Evolutionary conservation across 2,797 vertebrate species (phyloP), one percentile per base, ranked within the genome.

Genomic region (Falco berigora): DNA sequence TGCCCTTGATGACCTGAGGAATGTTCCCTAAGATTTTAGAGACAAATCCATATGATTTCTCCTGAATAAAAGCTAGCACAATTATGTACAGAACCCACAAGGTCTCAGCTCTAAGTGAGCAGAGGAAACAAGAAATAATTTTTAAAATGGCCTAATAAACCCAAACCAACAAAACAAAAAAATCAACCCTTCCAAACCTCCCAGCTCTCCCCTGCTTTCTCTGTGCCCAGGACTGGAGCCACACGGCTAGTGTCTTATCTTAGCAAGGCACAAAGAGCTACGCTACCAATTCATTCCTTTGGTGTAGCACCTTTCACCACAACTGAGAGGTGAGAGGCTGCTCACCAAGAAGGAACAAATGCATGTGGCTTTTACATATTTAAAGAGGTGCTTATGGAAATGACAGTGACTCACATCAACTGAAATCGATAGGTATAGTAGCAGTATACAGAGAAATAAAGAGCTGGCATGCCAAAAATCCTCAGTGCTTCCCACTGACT

Each of bases 401-500:
- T 52, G 83, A 30, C 49, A 12, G 24, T 6, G 50, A 62, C 69
- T 88, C 56, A 36, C 32, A 53, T 27, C 28, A 69, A 46, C 34
- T 42, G 67, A 78, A 93, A 76, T 71, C 47, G 88, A 66, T 59
- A 74, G 67, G 36, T 32, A 22, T 1, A 72, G 40, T 76, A 49
- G 47, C 24, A 61, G 69, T 90, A 92, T 20, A 49, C 30, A 73
- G 13, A 55, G 80, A 67, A 92, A 90, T 75, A 69, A 90, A 90
- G 56, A 67, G 46, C n/a, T 86, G 44, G 53, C 67, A 46, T 85
- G 76, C 90, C 80, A 86, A 82, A 94, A 90, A 38, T 44, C 55
- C 64, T 93, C 71, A 24, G 67, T 38, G 93, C 73, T 96, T 92
- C 80, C 79, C 78, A 86, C 80, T 93, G 91, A 82, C 88, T 96